These are phyloP conservation scores for Melitaea athalia DNA, from an alignment of 2,888 invertebrate species.

Conservation along the genomic window DNA sequence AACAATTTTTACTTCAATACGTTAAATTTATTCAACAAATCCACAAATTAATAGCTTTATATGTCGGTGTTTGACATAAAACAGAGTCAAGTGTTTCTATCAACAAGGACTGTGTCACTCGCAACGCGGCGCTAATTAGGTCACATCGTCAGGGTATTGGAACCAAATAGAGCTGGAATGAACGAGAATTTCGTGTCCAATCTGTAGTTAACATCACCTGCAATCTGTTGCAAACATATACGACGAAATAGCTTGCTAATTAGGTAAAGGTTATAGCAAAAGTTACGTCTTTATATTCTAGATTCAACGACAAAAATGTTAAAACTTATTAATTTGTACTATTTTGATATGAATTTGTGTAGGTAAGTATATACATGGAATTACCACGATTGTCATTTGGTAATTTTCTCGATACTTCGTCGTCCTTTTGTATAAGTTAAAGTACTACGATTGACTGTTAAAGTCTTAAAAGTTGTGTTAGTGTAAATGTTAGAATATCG, in stretches of 20 bases:
- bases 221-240: conserved; percentile 17
- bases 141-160: conserved; percentile 34
- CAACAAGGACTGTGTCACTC: conserved; percentile 29
- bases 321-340: no score
- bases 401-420: no score
- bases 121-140: conserved; percentile 33
- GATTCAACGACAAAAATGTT: not conserved
- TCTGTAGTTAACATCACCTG: conserved; percentile 34
- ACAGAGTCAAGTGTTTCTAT: conserved; percentile 26
- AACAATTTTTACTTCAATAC: not conserved
- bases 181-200: conserved; percentile 33
- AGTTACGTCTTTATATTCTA: not conserved
- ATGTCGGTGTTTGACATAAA: conserved; percentile 13
- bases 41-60: conserved; percentile 7
- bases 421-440: no score
- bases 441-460: no score
- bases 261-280: conserved; percentile 12
- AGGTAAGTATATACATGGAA: no score
- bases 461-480: no score
- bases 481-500: no score
- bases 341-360: no score
- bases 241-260: conserved; percentile 13
- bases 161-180: conserved; percentile 26
- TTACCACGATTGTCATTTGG: no score
- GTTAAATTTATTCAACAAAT: not conserved